Conservation (phyloP, 1,140 invertebrate species). For the Trachelipus rathkii region DNA sequence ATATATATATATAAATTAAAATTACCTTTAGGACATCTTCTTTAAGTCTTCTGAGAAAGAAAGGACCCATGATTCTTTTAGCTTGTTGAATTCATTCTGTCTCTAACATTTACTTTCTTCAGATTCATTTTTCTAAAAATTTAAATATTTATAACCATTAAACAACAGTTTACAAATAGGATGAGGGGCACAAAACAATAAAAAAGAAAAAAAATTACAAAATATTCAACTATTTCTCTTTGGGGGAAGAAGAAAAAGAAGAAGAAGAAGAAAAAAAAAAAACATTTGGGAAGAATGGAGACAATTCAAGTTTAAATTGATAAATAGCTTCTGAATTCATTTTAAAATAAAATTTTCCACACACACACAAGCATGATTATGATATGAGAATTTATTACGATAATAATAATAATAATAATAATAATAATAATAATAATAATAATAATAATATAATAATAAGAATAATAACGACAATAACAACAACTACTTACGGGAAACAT, state of each 20-base stretch:
- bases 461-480: conserved; percentile 22
- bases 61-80: conserved; percentile 92
- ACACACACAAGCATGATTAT: too few species aligned
- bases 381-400: neutral
- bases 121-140: conserved; percentile 49
- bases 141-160: conserved; percentile 36
- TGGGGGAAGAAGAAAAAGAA: too few species aligned
- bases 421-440: neutral
- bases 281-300: too few species aligned
- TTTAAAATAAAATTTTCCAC: too few species aligned
- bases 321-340: too few species aligned
- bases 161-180: too few species aligned
- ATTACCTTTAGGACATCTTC: conserved; percentile 64
- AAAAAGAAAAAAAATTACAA: too few species aligned
- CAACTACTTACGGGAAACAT: conserved; percentile 52
- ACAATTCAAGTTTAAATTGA: too few species aligned
- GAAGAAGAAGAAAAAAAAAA: too few species aligned
- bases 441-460: conserved; percentile 17
- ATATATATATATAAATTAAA: conserved; percentile 48
- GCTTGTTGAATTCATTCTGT: conserved; percentile 83
- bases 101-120: conserved; percentile 59
- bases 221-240: too few species aligned
- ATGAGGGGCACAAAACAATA: too few species aligned
- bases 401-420: conserved; percentile 18
- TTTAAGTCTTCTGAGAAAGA: conserved; percentile 86